Percentiles rank a stretch among this genome's conserved stretches.
phyloP scores from a whole-genome alignment of 2,888 invertebrate species.

The Phortica okadai region DNA sequence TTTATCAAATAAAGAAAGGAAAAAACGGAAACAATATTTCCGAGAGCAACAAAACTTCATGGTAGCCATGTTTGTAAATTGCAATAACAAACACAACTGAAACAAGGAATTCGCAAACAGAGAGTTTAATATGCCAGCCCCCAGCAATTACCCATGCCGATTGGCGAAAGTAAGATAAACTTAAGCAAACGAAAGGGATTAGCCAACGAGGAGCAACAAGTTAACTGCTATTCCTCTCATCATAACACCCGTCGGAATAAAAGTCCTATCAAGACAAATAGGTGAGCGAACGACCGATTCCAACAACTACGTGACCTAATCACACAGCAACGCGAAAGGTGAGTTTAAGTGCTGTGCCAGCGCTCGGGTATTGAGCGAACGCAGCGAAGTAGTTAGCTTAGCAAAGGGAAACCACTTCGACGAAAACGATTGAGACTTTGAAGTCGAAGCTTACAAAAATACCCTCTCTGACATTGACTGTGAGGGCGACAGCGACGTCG shows the following conservation, averaged over 20 bases:
- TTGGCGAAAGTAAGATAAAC: slow-evolving; percentile 43
- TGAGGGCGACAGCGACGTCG: neutral
- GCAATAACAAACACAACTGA: neutral
- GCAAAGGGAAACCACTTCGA: slow-evolving; percentile 13
- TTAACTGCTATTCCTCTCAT: slow-evolving; percentile 31
- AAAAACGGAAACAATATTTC: neutral
- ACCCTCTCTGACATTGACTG: slow-evolving; percentile 5
- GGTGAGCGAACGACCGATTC: slow-evolving; percentile 40
- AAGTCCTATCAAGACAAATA: slow-evolving; percentile 36
- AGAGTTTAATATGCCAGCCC: slow-evolving; percentile 25
- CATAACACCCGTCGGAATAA: slow-evolving; percentile 28
- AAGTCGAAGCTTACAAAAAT: slow-evolving; percentile 36
- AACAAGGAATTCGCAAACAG: neutral
- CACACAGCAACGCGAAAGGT: slow-evolving; percentile 11
- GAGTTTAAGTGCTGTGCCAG: slow-evolving; percentile 27
- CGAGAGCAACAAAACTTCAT: neutral
- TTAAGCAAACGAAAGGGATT: slow-evolving; percentile 34
- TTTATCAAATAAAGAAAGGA: neutral
- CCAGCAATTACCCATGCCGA: slow-evolving; percentile 55
- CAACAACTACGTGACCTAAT: slow-evolving; percentile 59
- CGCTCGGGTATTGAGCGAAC: neutral
- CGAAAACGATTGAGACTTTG: neutral
- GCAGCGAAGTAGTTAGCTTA: slow-evolving; percentile 24
- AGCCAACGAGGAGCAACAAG: slow-evolving; percentile 51
- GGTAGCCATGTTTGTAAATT: neutral